Percentiles rank a stretch among this genome's conserved stretches.
phyloP scores from a whole-genome alignment of 1,140 invertebrate genomes.

The Bicyclus anynana region DNA sequence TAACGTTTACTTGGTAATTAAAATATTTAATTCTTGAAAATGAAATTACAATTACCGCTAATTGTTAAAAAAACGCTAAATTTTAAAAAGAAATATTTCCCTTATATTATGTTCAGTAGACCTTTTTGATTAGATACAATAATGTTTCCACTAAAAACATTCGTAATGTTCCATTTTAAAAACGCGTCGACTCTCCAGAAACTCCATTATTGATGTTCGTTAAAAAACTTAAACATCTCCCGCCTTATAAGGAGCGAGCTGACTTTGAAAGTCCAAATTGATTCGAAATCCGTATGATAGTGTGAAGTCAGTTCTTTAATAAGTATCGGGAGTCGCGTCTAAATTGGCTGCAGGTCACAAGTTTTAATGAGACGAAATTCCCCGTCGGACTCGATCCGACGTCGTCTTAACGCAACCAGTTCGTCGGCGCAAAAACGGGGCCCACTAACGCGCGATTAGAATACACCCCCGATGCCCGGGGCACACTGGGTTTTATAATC shows the following conservation, averaged over 20 bases:
- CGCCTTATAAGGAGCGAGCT: slow-evolving; percentile 12
- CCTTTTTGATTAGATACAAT: too few species aligned
- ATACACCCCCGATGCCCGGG: slow-evolving; percentile 52
- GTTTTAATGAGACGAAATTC: slow-evolving; percentile 76
- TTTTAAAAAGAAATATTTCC: too few species aligned
- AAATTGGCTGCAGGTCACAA: slow-evolving; percentile 73
- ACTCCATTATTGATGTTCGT: not conserved
- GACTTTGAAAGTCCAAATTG: slow-evolving; percentile 12
- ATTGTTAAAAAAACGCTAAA: too few species aligned
- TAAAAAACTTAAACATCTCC: not conserved
- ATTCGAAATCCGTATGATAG: slow-evolving; percentile 24
- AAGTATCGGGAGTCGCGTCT: slow-evolving; percentile 53
- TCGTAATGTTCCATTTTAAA: not conserved
- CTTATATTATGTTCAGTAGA: too few species aligned
- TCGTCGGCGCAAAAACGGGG: slow-evolving; percentile 73
- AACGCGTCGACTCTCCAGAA: not conserved
- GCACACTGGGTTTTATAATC: slow-evolving; percentile 47
- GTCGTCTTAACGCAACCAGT: slow-evolving; percentile 72
- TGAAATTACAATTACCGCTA: too few species aligned
- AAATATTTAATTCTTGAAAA: too few species aligned
- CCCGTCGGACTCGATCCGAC: slow-evolving; percentile 56
- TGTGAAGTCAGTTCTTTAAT: slow-evolving; percentile 53
- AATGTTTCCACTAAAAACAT: not conserved
- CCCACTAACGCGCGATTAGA: slow-evolving; percentile 74
- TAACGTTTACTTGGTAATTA: too few species aligned